These are phyloP conservation scores for Actinostola sp. DNA, from an alignment of 92 coral and sea anemone species.

Conservation along the genomic window DNA sequence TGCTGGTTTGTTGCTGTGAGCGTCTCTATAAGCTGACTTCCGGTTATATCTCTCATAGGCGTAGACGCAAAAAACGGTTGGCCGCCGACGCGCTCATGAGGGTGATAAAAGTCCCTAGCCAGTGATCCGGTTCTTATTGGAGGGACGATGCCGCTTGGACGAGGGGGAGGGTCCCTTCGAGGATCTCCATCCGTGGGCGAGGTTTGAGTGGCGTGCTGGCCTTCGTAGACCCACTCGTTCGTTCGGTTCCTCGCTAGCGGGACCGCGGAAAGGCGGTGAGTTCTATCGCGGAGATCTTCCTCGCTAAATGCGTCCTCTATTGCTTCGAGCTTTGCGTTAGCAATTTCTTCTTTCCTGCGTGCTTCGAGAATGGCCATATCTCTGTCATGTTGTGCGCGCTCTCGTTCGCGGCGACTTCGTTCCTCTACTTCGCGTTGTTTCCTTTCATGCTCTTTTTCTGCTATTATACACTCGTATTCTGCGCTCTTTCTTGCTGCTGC, in stretches of 20 bases:
- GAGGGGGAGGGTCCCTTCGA: slow-evolving; percentile 4
- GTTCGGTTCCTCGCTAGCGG: slow-evolving; percentile 3
- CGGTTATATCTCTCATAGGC: slow-evolving; percentile 30
- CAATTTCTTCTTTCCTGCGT: slow-evolving; percentile 51
- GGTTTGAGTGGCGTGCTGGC: slow-evolving; percentile 24
- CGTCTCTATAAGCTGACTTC: slow-evolving; percentile 49
- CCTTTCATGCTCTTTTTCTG: slow-evolving; percentile 38
- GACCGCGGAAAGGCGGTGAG: neutral
- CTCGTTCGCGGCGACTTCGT: too few relatives aligned
- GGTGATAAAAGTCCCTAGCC: too few relatives aligned
- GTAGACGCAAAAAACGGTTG: slow-evolving; percentile 17
- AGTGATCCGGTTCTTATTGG: neutral
- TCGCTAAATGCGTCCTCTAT: slow-evolving; percentile 32
- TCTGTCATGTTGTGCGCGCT: slow-evolving; percentile 46
- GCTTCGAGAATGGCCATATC: slow-evolving; percentile 52
- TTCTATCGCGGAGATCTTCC: neutral
- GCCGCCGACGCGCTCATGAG: neutral
- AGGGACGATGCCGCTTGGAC: neutral
- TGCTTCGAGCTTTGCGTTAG: slow-evolving; percentile 58
- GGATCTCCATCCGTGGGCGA: neutral
- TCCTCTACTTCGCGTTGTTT: slow-evolving; percentile 49
- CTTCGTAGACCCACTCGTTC: slow-evolving; percentile 10
- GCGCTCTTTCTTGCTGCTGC: slow-evolving; percentile 46
- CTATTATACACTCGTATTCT: slow-evolving; percentile 40
- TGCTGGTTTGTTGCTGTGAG: slow-evolving; percentile 35